Conservation (phyloP, 2,797 vertebrate genomes). For the Aselliscus stoliczkanus region DNA sequence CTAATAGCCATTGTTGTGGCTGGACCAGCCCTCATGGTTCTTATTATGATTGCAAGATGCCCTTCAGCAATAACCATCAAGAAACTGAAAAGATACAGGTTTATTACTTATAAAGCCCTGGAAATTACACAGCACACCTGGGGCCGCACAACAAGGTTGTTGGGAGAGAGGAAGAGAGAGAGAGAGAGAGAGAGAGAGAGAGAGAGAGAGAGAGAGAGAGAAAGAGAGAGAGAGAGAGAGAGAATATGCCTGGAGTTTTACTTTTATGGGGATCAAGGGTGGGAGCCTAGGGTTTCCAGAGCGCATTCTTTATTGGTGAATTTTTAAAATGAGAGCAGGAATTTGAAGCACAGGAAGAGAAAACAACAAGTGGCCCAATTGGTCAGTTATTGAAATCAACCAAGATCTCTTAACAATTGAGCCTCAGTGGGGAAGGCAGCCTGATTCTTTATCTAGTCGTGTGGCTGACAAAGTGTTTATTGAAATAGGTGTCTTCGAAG, state of each 20-base stretch:
- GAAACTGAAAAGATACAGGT: not conserved
- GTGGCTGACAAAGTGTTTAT: not conserved
- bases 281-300: not conserved
- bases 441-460: not conserved
- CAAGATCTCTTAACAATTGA: not conserved
- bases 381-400: not conserved
- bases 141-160: not conserved
- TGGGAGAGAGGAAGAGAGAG: rapidly evolving
- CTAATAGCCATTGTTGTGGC: not conserved
- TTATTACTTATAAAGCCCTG: not conserved
- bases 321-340: not conserved
- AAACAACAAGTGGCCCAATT: not conserved
- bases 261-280: not conserved
- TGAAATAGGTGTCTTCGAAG: not conserved
- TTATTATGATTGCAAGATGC: not conserved
- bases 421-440: not conserved
- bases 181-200: not conserved
- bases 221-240: not conserved
- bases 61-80: not conserved
- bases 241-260: not conserved
- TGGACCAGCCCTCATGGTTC: not conserved
- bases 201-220: not conserved
- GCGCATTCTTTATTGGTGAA: not conserved
- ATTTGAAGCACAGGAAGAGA: not conserved
- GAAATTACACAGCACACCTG: not conserved